Base-by-base conservation (phyloP, 2,797 vertebrate genomes). In the Acanthopagrus latus region DNA sequence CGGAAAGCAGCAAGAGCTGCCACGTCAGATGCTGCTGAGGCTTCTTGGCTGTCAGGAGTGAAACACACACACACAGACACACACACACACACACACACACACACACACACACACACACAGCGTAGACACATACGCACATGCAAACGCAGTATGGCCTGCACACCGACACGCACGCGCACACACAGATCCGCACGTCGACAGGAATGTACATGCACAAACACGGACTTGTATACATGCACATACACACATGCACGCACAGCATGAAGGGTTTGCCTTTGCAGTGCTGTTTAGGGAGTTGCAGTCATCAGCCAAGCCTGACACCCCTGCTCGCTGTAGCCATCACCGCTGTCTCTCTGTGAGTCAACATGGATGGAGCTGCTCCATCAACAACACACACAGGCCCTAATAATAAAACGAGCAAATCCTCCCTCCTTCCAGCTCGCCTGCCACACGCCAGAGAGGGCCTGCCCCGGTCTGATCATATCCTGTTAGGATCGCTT, bases 21-120 rank as follows among this genome's bases (percentile, higher is more conserved):
- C 94, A 95, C 94, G 93, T 95, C 93, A 93, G 89, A 93, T 87
- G 85, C 87, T 91, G 89, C 91, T 76, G 87, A 93, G 89, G 89
- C 90, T 93, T 92, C 84, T 91, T 94, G 93, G 93, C 92, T 87
- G 88, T 91, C 89, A 89, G 80, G 74, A 80, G 85, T 85, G 83
- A 88, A 82, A 80, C 69, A 75, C 29, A 79, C 82, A 71, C 76
- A 78, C 78, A 59, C 86, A 63, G 63, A 76, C 60, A 78, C 74
- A 78, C 76, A 80, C 65, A 65, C 63, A 64, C 33, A 68, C 57
- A 65, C 62, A 56, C 78, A 74, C 33, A 67, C 57, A 65, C 64
- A 64, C 80, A 59, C 64, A 57, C 76, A 46, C 7, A 43, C 85
- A 82, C 33, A 67, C 57, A 65, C 64, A 64, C 78, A 59, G 11